Percentiles rank a stretch among this genome's conserved stretches.
phyloP scores from a whole-genome alignment of 2,113 vertebrate genomes.

The Balaeniceps rex region DNA sequence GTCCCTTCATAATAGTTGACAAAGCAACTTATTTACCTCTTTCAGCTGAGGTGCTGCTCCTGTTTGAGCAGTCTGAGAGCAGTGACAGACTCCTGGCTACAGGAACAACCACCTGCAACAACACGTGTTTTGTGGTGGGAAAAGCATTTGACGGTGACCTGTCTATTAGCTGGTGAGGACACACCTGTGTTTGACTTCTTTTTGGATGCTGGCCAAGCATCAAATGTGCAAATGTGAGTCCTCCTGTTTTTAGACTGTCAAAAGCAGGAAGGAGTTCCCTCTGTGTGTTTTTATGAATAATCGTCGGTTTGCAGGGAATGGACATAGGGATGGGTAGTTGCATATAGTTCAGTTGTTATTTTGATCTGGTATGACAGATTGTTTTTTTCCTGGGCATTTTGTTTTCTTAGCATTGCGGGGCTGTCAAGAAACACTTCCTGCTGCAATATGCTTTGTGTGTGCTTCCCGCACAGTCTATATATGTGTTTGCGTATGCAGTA shows the following conservation, averaged over 20 bases:
- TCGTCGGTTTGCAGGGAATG: accelerated
- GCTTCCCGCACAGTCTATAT: not conserved
- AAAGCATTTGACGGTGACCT: not conserved
- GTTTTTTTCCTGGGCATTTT: not conserved
- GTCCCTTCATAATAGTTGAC: not conserved
- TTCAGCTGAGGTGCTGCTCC: not conserved
- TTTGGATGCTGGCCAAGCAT: not conserved
- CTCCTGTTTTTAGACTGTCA: not conserved
- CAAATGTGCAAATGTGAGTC: not conserved
- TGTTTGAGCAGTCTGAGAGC: not conserved
- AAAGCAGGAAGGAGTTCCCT: not conserved
- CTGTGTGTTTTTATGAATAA: not conserved
- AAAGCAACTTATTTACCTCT: not conserved
- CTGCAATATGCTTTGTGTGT: not conserved
- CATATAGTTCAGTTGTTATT: not conserved
- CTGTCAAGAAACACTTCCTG: not conserved
- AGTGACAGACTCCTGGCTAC: not conserved
- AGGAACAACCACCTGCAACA: not conserved
- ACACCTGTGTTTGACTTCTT: not conserved
- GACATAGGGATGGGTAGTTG: not conserved
- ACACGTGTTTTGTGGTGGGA: accelerated
- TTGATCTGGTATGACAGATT: not conserved
- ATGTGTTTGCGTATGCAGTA: accelerated
- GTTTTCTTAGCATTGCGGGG: not conserved
- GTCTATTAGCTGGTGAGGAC: not conserved